Percentiles rank a stretch among this genome's conserved stretches.
These are phyloP conservation scores for Chalcosyrphus nemorum DNA, from an alignment of 2,888 invertebrate genomes.

Conservation along the genomic window DNA sequence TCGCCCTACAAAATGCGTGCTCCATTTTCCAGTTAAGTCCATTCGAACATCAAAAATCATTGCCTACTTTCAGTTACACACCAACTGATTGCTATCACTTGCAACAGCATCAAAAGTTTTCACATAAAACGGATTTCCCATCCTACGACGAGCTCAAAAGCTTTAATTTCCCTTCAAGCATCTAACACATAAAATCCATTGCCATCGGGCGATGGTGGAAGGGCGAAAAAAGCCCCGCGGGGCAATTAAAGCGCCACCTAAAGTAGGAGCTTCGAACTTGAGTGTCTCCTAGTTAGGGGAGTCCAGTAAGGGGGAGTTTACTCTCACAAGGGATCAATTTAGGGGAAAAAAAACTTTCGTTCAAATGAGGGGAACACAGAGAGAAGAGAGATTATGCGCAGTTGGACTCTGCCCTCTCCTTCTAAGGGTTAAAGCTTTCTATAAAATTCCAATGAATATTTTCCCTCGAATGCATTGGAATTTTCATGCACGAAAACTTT, in stretches of 20 bases:
- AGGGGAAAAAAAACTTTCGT: constrained; percentile 71
- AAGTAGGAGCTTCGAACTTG: constrained; percentile 63
- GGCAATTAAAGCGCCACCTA: constrained; percentile 62
- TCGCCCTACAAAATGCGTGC: neutral
- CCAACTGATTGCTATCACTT: constrained; percentile 39
- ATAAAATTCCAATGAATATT: constrained; percentile 31
- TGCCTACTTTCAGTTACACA: constrained; percentile 27
- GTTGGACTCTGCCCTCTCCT: neutral
- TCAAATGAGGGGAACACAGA: constrained; percentile 51
- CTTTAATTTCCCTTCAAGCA: constrained; percentile 62
- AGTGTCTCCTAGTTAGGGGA: constrained; percentile 16
- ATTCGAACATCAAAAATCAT: neutral
- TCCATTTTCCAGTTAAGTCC: neutral
- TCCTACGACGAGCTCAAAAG: constrained; percentile 31
- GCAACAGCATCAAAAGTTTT: constrained; percentile 54
- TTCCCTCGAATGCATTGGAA: constrained; percentile 61
- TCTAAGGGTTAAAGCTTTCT: neutral
- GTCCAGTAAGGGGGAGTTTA: neutral
- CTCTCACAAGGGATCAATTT: constrained; percentile 13
- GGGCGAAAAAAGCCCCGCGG: constrained; percentile 51
- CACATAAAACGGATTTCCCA: constrained; percentile 18
- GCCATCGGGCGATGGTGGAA: neutral
- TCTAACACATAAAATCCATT: constrained; percentile 19
- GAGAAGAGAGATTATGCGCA: constrained; percentile 46
- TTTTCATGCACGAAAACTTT: constrained; percentile 20